Conservation (phyloP, 2,888 invertebrate species). For the Megastigmus dorsalis region DNA sequence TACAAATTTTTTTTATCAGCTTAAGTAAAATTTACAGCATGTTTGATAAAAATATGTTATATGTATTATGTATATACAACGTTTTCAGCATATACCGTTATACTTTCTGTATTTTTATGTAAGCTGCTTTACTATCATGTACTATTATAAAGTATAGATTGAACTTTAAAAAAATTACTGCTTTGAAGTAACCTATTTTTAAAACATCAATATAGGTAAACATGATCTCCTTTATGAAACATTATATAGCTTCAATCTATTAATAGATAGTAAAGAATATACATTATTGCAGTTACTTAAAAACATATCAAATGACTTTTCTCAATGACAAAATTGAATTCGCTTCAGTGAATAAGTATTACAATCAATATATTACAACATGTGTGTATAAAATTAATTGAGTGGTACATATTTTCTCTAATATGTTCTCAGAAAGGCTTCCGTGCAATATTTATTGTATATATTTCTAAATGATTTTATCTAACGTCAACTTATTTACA, state of each 20-base stretch:
- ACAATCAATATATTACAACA: no score
- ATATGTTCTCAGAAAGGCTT: neutral
- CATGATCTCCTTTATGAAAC: constrained; percentile 20
- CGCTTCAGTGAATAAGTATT: no score
- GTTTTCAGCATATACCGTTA: neutral
- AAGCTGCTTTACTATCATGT: neutral
- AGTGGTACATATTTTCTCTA: neutral
- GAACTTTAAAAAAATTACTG: constrained; percentile 20
- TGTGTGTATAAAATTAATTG: neutral
- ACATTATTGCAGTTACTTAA: constrained; percentile 1
- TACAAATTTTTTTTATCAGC: neutral
- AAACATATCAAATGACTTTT: no score
- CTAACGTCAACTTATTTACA: no score
- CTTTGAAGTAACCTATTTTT: constrained; percentile 26
- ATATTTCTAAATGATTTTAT: no score
- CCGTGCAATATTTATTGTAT: no score
- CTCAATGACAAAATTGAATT: no score
- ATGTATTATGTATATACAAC: neutral
- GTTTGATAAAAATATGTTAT: no score
- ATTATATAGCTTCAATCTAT: neutral
- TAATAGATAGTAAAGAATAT: neutral
- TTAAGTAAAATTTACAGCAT: constrained; percentile 14
- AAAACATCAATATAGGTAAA: constrained; percentile 29
- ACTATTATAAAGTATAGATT: constrained; percentile 7
- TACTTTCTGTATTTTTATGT: neutral